Percentiles rank a stretch among this genome's conserved stretches.
phyloP scores from a whole-genome alignment of 2,888 invertebrate species.

The Linnaemya vulpina region DNA sequence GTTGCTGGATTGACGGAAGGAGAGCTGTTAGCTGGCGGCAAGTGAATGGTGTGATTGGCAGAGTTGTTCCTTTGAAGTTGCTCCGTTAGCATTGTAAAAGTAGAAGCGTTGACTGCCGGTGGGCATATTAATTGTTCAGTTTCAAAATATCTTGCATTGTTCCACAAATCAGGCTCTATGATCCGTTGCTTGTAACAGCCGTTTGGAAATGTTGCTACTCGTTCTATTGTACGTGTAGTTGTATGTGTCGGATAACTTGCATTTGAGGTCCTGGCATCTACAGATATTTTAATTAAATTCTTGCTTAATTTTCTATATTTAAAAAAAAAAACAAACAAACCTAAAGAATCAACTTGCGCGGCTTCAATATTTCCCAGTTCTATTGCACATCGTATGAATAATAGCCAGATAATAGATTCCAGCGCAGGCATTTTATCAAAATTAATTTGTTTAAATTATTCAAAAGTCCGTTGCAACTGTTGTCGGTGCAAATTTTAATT shows the following conservation, averaged over 20 bases:
- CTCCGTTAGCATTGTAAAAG: neutral
- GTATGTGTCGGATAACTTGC: neutral
- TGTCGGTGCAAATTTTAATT: neutral
- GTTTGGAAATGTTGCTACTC: conserved; percentile 32
- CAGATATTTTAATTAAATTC: neutral
- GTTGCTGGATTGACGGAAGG: neutral
- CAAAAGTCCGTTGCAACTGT: neutral
- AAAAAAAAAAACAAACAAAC: conserved; percentile 23
- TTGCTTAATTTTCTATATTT: neutral
- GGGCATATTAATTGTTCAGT: conserved; percentile 60
- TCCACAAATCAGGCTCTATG: conserved; percentile 37
- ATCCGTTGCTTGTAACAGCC: conserved; percentile 51
- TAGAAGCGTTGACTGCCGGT: conserved; percentile 24
- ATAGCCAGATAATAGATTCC: neutral
- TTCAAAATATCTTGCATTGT: conserved; percentile 29
- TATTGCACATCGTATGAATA: neutral
- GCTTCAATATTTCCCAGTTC: neutral
- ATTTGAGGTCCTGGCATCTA: neutral
- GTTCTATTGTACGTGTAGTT: conserved; percentile 21
- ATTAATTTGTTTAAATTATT: neutral
- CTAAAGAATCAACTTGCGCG: conserved; percentile 4
- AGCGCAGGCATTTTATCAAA: neutral
- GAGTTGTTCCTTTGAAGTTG: conserved; percentile 10
- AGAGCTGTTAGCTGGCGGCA: neutral
- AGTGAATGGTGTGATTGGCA: neutral